Evolutionary conservation across 1,140 invertebrate genomes (phyloP).

Genomic region (Zaprionus davidi): DNA sequence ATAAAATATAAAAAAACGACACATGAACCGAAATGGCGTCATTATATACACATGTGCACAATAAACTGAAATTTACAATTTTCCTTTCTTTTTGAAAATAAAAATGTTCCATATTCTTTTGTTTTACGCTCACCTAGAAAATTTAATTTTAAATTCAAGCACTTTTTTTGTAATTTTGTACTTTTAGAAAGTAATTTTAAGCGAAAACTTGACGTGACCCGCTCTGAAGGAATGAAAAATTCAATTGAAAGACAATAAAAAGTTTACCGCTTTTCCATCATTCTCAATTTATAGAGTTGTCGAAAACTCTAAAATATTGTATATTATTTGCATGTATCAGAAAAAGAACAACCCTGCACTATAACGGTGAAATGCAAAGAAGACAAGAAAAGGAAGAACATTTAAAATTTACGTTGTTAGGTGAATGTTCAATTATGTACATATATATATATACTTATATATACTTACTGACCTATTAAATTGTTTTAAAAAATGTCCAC

Average conservation of each 20-base stretch:
- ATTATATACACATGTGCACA: background rate
- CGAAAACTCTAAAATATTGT: background rate
- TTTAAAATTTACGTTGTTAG: background rate
- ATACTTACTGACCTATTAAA: too few species aligned
- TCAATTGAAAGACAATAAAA: constrained; percentile 1
- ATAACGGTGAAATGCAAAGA: constrained; percentile 42
- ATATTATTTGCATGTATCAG: too few species aligned
- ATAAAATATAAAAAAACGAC: background rate
- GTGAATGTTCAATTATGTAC: background rate
- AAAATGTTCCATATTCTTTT: background rate
- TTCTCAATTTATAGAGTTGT: constrained; percentile 7
- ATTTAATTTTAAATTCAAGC: background rate
- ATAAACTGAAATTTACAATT: background rate
- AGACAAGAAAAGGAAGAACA: background rate
- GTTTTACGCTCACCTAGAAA: background rate
- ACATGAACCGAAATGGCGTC: background rate
- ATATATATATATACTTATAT: too few species aligned
- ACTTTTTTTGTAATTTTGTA: background rate
- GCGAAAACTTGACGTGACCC: background rate
- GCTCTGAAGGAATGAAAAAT: background rate
- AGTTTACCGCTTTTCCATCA: background rate
- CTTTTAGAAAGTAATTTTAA: background rate
- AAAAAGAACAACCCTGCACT: constrained; percentile 17
- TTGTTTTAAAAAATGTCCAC: too few species aligned
- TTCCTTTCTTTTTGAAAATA: background rate